Conservation (phyloP, 2,113 vertebrate genomes). For the Chelonoidis abingdonii region DNA sequence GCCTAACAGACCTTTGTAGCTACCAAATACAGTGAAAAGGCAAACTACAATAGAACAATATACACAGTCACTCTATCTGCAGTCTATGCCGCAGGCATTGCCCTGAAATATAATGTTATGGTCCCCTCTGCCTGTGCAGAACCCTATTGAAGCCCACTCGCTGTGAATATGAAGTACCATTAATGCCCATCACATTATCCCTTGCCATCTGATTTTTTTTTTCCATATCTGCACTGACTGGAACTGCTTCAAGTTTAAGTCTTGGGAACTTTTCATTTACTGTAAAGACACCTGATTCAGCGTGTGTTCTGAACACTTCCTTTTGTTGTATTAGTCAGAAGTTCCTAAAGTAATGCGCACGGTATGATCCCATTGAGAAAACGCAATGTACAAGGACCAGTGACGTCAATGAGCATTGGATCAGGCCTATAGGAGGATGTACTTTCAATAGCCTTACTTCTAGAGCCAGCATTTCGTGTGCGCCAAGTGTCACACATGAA, state of each 20-base stretch:
- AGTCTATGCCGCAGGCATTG: background rate
- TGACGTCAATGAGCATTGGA: background rate
- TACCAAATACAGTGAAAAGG: background rate
- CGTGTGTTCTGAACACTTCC: background rate
- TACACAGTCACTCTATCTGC: rapidly evolving
- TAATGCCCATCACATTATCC: background rate
- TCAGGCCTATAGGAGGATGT: background rate
- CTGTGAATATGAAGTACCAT: background rate
- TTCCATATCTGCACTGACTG: background rate
- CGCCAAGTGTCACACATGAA: background rate
- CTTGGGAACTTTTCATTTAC: background rate
- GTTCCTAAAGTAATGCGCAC: background rate
- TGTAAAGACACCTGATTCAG: background rate
- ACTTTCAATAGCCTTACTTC: background rate
- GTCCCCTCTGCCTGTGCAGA: background rate
- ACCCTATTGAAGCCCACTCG: background rate
- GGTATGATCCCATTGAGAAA: background rate
- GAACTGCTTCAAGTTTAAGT: background rate
- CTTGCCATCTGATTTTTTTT: background rate
- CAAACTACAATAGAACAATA: background rate
- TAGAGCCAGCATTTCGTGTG: background rate
- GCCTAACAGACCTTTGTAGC: background rate
- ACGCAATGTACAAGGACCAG: background rate
- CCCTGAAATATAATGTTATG: background rate
- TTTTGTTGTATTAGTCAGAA: background rate